Evolutionary conservation across 2,113 vertebrate species (phyloP).

Genomic region (Psammodynastes pulverulentus): DNA sequence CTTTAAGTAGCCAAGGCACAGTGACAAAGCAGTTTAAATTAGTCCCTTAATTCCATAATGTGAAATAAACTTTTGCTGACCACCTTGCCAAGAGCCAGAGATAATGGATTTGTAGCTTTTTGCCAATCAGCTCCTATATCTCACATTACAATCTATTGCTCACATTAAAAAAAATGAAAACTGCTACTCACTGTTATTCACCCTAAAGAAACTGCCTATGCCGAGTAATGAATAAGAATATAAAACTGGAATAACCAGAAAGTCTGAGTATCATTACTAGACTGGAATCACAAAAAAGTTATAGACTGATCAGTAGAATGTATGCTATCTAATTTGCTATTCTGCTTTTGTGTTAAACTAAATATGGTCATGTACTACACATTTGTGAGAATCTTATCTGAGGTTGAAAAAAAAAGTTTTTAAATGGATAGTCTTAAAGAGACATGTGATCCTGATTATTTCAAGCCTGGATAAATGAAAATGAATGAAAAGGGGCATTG

Average conservation of each 20-base stretch:
- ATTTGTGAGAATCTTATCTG: background rate
- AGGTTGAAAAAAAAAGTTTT: background rate
- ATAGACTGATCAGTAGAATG: background rate
- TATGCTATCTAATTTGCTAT: background rate
- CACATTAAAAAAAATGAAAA: background rate
- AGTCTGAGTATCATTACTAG: background rate
- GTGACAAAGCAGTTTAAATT: background rate
- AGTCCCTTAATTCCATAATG: background rate
- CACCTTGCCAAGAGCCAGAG: background rate
- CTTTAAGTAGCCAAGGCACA: background rate
- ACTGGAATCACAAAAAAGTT: background rate
- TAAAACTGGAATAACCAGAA: constrained; percentile 4
- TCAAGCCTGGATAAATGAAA: background rate
- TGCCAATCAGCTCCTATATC: background rate
- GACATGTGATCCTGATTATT: background rate
- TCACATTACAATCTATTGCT: background rate
- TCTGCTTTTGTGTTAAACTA: background rate
- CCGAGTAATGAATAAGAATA: background rate
- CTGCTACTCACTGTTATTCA: background rate
- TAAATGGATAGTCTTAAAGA: background rate
- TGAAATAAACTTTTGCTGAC: background rate
- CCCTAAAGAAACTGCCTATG: background rate
- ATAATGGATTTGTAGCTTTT: background rate
- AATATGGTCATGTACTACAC: background rate
- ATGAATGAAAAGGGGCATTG: background rate